phyloP scores from a whole-genome alignment of 2,888 invertebrate genomes.

The Lydus trimaculatus region DNA sequence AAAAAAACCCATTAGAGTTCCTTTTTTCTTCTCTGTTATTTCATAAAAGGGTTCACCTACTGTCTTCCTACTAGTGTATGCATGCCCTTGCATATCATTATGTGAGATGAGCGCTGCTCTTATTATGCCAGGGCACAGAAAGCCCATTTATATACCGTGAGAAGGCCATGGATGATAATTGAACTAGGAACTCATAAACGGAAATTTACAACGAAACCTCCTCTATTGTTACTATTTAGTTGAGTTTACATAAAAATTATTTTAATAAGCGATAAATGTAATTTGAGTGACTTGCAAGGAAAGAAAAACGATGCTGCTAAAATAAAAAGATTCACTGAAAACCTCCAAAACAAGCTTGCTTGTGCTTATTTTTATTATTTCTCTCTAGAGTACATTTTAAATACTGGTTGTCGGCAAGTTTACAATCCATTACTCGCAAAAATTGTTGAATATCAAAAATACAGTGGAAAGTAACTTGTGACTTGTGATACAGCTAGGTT shows the following conservation, averaged over 20 bases:
- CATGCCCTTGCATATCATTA: slow-evolving; percentile 57
- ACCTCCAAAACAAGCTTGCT: too few species aligned
- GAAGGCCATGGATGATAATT: slow-evolving; percentile 43
- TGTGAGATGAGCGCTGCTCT: slow-evolving; percentile 42
- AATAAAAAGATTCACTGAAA: too few species aligned
- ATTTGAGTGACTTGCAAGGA: neutral
- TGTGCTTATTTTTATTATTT: neutral
- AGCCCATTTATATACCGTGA: slow-evolving; percentile 51
- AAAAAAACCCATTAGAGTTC: slow-evolving; percentile 47
- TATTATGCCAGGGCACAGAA: slow-evolving; percentile 51
- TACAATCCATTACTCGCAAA: neutral
- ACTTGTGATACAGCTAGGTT: neutral
- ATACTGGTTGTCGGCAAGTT: neutral
- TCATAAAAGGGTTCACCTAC: slow-evolving; percentile 53
- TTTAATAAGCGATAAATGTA: neutral
- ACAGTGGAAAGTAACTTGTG: neutral
- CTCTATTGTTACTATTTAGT: neutral
- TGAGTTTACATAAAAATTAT: slow-evolving; percentile 16
- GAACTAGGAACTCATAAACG: slow-evolving; percentile 37
- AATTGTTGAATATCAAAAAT: neutral
- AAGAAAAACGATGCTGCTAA: neutral
- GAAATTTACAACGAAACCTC: slow-evolving; percentile 33
- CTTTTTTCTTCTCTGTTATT: slow-evolving; percentile 45
- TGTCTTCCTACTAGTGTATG: slow-evolving; percentile 58
- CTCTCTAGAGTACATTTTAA: neutral